Base-by-base conservation (phyloP, 2,888 invertebrate species). In the Pterostichus niger region DNA sequence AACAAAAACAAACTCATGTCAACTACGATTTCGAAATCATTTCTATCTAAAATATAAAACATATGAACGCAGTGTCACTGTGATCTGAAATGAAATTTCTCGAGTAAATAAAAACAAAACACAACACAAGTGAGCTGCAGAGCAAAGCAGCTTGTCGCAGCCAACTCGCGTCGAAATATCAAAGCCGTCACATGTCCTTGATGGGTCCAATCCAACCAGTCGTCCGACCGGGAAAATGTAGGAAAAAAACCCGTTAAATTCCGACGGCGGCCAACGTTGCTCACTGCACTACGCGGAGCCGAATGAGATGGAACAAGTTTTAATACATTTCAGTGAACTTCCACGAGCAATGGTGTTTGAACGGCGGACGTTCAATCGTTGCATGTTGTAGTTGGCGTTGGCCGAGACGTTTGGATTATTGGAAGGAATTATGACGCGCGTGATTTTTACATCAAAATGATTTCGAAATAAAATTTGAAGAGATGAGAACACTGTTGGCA, bases 141-240 rank as follows among this genome's bases (percentile, higher is more conserved):
- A 13, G 59, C 11, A 24, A 24, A 24, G 15, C 17, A 59, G 31
- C 59, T 7, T 40, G 71, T 44, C 13, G 31, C 49, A 49, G 49
- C 49, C 49, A 49, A n/a, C 24, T 33, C 33, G 33, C 24, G n/a
- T 52, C 31, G 11, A 75, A 75, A 75, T 75, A 75, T 75, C 75
- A 75, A 52, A 75, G 52, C 75, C 75, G 75, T 75, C 75, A 75
- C 75, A 75, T 75, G 75, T 49, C 75, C 75, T 75, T 75, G 52
- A 75, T 75, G 75, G 75, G 11, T 9, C 33, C 35, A 31, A 33
- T 31, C 33, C 33, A 6, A n/a, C 31, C 33, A 11, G 31, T 11
- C 52, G 33, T n/a, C 13, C 11, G 49, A 31, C 15, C 49, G 44
- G 44, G 15, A 73, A 64, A 40, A 40, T 6, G 1, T 24, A 2